phyloP scores from a whole-genome alignment of 1,140 invertebrate genomes.

The Agrypnia vestita region DNA sequence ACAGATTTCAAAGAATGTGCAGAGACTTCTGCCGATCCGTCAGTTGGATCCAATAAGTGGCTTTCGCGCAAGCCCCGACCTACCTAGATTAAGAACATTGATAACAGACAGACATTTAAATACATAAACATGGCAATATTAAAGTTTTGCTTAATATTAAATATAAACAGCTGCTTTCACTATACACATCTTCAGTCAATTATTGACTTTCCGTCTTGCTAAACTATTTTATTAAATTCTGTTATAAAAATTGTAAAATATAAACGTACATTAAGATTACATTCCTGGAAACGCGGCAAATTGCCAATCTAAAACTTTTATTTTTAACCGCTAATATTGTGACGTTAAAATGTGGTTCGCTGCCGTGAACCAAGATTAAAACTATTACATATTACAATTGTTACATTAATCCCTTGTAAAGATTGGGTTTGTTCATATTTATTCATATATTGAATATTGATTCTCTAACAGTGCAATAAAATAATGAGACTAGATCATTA shows the following conservation, averaged over 20 bases:
- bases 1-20: too few species aligned
- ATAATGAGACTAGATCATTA: conserved; percentile 13
- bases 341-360: not conserved
- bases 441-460: not conserved
- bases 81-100: not conserved
- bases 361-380: conserved; percentile 10
- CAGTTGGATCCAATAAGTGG: too few species aligned
- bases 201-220: conserved; percentile 17
- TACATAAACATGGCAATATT: conserved; percentile 10
- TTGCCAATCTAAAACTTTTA: not conserved
- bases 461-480: not conserved
- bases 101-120: conserved; percentile 19
- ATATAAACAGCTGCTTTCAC: conserved; percentile 12
- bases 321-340: conserved; percentile 2
- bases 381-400: not conserved
- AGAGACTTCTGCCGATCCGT: too few species aligned
- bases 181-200: not conserved
- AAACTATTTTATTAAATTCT: conserved; percentile 20
- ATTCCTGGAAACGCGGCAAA: conserved; percentile 20
- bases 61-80: too few species aligned
- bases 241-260: conserved; percentile 27
- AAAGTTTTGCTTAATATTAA: conserved; percentile 18
- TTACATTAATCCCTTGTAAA: conserved; percentile 45
- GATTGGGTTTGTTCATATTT: conserved; percentile 1
- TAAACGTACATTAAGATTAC: not conserved